Conservation (phyloP, 1,140 invertebrate species). For the Zaprionus lachaisei region DNA sequence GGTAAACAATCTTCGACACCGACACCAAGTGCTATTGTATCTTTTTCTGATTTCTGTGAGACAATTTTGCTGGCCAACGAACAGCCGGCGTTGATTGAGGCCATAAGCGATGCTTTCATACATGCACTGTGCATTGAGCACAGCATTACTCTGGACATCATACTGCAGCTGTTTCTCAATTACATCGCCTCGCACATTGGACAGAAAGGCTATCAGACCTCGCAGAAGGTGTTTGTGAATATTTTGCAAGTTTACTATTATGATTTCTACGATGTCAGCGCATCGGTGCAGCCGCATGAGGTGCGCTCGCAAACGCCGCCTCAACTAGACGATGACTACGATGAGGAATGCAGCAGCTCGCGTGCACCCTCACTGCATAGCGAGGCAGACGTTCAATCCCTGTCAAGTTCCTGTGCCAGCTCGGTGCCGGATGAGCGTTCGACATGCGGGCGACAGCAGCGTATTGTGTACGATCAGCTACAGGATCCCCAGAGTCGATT, state of each 20-base stretch:
- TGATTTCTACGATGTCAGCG: slow-evolving; percentile 76
- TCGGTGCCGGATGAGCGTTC: slow-evolving; percentile 73
- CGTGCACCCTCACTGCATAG: slow-evolving; percentile 73
- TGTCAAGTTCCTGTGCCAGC: slow-evolving; percentile 77
- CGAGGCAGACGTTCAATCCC: slow-evolving; percentile 75
- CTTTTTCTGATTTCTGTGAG: slow-evolving; percentile 80
- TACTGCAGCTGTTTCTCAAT: slow-evolving; percentile 79
- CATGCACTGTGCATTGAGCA: slow-evolving; percentile 79
- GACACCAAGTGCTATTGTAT: slow-evolving; percentile 59
- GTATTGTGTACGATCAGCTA: slow-evolving; percentile 78
- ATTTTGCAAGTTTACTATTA: slow-evolving; percentile 80
- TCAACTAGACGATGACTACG: slow-evolving; percentile 72
- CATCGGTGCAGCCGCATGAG: slow-evolving; percentile 64
- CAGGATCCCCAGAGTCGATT: slow-evolving; percentile 62
- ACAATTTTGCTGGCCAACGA: slow-evolving; percentile 77
- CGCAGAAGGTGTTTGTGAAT: slow-evolving; percentile 79
- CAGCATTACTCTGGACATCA: slow-evolving; percentile 68
- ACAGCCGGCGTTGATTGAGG: slow-evolving; percentile 73
- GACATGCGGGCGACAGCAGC: slow-evolving; percentile 65
- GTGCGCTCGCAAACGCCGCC: slow-evolving; percentile 70
- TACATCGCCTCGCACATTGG: slow-evolving; percentile 82
- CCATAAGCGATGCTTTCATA: slow-evolving; percentile 80
- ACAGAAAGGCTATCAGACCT: slow-evolving; percentile 80
- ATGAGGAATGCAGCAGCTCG: slow-evolving; percentile 75
- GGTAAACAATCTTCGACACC: slow-evolving; percentile 32